Percentiles rank a stretch among this genome's conserved stretches.
Conservation (phyloP, 2,113 vertebrate species). For the Heliornis fulica region DNA sequence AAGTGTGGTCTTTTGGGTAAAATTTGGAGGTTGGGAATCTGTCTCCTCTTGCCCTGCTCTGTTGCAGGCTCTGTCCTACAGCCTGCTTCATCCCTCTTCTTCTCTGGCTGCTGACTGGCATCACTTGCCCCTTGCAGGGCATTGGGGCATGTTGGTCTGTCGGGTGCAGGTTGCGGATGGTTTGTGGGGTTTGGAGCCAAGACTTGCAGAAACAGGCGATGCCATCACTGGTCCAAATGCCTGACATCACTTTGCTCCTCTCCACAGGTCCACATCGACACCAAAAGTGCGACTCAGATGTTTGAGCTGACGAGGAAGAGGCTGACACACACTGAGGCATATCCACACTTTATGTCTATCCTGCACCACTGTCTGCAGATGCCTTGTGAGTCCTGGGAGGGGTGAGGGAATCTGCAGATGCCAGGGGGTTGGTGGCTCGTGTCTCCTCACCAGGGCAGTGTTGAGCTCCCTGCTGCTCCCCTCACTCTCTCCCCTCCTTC, state of each 20-base stretch:
- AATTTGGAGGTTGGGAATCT: background rate
- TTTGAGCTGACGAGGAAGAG: slow-evolving; percentile 96
- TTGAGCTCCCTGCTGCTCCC: background rate
- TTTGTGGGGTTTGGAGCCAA: background rate
- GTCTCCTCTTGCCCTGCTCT: background rate
- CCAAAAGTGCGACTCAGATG: slow-evolving; percentile 96
- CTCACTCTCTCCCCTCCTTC: background rate
- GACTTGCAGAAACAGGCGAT: accelerated
- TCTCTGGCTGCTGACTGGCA: background rate
- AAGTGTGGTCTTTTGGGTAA: background rate
- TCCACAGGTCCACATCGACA: slow-evolving; percentile 91
- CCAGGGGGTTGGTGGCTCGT: background rate
- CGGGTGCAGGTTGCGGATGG: background rate
- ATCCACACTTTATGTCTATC: slow-evolving; percentile 98
- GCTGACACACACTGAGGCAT: slow-evolving; percentile 94
- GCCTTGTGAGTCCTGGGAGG: slow-evolving; percentile 86
- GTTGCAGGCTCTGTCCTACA: background rate
- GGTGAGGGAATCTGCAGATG: background rate
- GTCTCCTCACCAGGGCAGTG: accelerated
- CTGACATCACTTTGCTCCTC: background rate
- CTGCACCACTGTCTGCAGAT: slow-evolving; percentile 99
- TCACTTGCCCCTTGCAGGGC: background rate
- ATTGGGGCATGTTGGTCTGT: background rate
- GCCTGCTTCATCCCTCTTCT: background rate
- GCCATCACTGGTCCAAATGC: accelerated